These are phyloP conservation scores for Protophormia terraenovae DNA, from an alignment of 2,888 invertebrate genomes.

Conservation along the genomic window DNA sequence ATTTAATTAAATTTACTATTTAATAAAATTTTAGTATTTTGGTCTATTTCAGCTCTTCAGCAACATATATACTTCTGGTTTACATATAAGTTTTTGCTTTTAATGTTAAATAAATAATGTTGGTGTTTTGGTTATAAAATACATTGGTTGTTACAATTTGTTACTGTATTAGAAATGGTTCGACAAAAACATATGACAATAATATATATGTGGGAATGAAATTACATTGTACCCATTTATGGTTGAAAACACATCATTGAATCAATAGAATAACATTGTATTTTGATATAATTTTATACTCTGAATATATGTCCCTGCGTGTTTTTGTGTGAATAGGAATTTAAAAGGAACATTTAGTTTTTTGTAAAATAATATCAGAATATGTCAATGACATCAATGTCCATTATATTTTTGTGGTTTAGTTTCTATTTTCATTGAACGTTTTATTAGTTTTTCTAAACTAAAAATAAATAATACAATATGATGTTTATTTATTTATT, in stretches of 20 bases:
- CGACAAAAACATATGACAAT: background rate
- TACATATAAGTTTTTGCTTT: background rate
- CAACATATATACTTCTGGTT: too few species aligned
- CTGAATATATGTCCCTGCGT: too few species aligned
- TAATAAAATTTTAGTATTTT: too few species aligned
- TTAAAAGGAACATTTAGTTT: too few species aligned
- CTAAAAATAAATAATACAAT: background rate
- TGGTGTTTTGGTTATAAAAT: background rate
- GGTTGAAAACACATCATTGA: background rate
- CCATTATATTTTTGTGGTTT: background rate
- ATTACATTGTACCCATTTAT: background rate
- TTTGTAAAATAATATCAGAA: constrained; percentile 10
- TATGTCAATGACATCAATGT: constrained; percentile 45
- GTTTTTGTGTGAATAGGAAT: too few species aligned
- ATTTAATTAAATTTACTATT: too few species aligned
- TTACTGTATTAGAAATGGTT: background rate
- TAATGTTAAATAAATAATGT: too few species aligned
- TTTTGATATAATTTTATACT: background rate
- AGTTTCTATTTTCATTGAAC: background rate
- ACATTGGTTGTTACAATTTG: background rate
- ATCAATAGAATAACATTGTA: background rate
- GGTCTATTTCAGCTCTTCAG: too few species aligned
- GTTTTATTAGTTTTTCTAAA: too few species aligned
- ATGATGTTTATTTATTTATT: background rate
- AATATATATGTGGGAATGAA: background rate